Percentiles rank a stretch among this genome's conserved stretches.
Evolutionary conservation across 92 coral and sea anemone species (phyloP).

Genomic region (Chrysogorgia sp.): DNA sequence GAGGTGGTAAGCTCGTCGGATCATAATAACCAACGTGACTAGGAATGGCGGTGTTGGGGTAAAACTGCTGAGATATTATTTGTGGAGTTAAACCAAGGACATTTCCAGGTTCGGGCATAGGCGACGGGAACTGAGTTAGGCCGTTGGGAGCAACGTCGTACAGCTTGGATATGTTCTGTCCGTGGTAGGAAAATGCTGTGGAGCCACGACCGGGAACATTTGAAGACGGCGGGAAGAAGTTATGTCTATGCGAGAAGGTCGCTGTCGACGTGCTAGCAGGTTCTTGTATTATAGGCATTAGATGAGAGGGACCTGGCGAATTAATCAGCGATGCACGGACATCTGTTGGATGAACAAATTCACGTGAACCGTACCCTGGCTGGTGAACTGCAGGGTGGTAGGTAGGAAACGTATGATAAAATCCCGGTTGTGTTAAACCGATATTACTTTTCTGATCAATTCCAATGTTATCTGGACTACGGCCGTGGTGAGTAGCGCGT

Average conservation of each 20-base stretch:
- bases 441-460: slow-evolving; percentile 18
- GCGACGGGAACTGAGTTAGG: slow-evolving; percentile 1
- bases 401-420: slow-evolving; percentile 93
- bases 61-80: slow-evolving; percentile 7
- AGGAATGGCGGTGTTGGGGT: background rate
- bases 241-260: background rate
- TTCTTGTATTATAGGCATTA: slow-evolving; percentile 41
- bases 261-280: slow-evolving; percentile 5
- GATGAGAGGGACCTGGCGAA: slow-evolving; percentile 6
- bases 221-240: background rate
- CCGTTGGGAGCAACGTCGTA: slow-evolving; percentile 15
- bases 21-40: background rate
- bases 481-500: slow-evolving; percentile 23
- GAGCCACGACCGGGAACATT: slow-evolving; percentile 7
- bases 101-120: slow-evolving; percentile 3
- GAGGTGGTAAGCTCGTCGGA: background rate
- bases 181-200: background rate
- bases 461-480: slow-evolving; percentile 6
- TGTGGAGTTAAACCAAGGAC: slow-evolving; percentile 1
- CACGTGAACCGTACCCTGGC: slow-evolving; percentile 81
- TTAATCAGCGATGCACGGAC: background rate
- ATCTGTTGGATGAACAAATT: slow-evolving; percentile 84
- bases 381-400: slow-evolving; percentile 85
- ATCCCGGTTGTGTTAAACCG: slow-evolving; percentile 19
- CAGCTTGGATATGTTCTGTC: slow-evolving; percentile 2